Evolutionary conservation across 2,113 vertebrate species (phyloP), one percentile per base, ranked within the genome.

Genomic region (Atractosteus spatula): DNA sequence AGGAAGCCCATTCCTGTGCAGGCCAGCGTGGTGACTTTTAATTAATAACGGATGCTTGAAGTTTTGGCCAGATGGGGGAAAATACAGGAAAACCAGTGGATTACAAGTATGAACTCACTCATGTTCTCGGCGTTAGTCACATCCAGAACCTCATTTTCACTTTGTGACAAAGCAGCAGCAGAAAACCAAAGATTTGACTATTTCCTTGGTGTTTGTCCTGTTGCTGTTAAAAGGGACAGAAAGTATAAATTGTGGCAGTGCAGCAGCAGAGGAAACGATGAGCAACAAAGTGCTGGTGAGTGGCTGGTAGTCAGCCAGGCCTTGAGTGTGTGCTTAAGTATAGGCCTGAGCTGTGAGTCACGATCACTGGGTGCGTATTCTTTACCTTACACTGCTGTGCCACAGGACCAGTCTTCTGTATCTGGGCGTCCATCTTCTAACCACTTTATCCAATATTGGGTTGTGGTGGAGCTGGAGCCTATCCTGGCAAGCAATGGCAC

Each of bases 1-100:
- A 79, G 79, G 72, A 77, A 79, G 62, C 65, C 43, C 56, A 63
- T 66, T 64, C 54, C 62, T 29, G 55, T 66, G 54, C 73, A 44
- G 4, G 72, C 65, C 74, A 45, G 57, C 70, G 14, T 64, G 66
- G 75, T 54, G 67, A 45, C 63, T 51, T 66, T 72, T 79, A 81
- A 83, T 81, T 77, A 74, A 79, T 81, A 69, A 45, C 63, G 74
- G 71, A 74, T 83, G 79, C 80, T 78, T 76, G 81, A 71, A 71
- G 71, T 17, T 57, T 41, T 74, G 12, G 72, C 47, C 55, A 59
- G 47, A 29, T 12, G 4, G 11, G n/a, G 56, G 56, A 29, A 29
- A 29, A 29, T 29, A 29, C 13, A 51, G 62, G 59, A 47, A 47
- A 55, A 55, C 14, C 61, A 13, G 3, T 57, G 45, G 41, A n/a